A percentile compares a stretch with the other conserved stretches of the same genome.
Evolutionary conservation across 2,797 vertebrate species (phyloP).

Genomic region (Falco rusticolus): DNA sequence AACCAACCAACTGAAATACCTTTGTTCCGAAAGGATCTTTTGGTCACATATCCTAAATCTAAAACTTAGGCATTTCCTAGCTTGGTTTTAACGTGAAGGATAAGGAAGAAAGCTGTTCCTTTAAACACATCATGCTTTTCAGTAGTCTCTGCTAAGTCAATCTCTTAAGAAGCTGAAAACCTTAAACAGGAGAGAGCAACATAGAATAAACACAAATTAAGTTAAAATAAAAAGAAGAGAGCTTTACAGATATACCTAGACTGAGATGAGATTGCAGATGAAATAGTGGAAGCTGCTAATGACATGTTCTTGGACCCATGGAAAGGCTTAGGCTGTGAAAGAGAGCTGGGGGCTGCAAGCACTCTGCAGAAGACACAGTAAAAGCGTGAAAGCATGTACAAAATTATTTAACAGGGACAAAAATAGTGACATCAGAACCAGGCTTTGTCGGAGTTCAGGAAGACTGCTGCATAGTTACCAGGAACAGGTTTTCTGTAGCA

Average conservation of each 20-base stretch:
- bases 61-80: background rate
- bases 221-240: constrained; percentile 17
- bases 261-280: constrained; percentile 79
- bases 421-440: background rate
- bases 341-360: constrained; percentile 61
- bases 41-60: background rate
- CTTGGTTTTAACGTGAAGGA: background rate
- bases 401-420: constrained; percentile 16
- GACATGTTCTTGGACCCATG: constrained; percentile 75
- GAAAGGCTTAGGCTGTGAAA: constrained; percentile 64
- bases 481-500: constrained; percentile 6
- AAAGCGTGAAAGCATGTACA: constrained; percentile 54
- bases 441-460: background rate
- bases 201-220: background rate
- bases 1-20: background rate
- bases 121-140: background rate
- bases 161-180: background rate
- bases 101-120: background rate
- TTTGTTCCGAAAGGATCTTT: background rate
- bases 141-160: background rate
- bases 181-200: background rate
- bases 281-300: constrained; percentile 77
- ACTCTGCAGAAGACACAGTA: constrained; percentile 78
- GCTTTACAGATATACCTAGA: constrained; percentile 76
- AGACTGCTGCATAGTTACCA: background rate